Percentiles rank a stretch among this genome's conserved stretches.
These are phyloP conservation scores for Graptemys geographica DNA, from an alignment of 2,797 vertebrate genomes.

Conservation along the genomic window DNA sequence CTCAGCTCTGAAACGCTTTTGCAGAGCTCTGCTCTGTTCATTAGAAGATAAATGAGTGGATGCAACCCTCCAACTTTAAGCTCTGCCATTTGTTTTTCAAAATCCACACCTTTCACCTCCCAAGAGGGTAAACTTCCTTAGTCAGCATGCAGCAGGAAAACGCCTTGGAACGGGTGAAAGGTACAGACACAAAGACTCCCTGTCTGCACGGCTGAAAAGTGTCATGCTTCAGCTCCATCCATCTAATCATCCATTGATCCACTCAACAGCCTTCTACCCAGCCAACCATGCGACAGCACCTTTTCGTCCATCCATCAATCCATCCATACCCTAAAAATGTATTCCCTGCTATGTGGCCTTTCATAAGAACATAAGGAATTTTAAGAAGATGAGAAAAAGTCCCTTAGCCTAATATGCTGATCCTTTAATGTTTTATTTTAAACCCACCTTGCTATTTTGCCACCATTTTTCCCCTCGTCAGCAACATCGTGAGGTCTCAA, in stretches of 20 bases:
- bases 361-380: not conserved
- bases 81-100: not conserved
- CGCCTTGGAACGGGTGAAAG: not conserved
- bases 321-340: not conserved
- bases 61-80: not conserved
- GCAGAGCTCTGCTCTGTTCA: not conserved
- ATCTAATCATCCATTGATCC: not conserved
- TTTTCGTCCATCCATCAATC: not conserved
- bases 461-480: not conserved
- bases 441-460: not conserved
- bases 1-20: not conserved
- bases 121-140: not conserved
- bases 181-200: not conserved
- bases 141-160: not conserved
- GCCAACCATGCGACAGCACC: not conserved
- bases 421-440: not conserved
- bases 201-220: not conserved
- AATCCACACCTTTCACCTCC: not conserved
- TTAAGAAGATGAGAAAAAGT: not conserved
- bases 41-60: not conserved
- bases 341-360: not conserved
- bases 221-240: not conserved
- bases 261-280: not conserved
- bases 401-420: not conserved
- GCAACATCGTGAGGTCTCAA: not conserved